phyloP scores from a whole-genome alignment of 1,140 invertebrate genomes.

The Heterodera carotae region DNA sequence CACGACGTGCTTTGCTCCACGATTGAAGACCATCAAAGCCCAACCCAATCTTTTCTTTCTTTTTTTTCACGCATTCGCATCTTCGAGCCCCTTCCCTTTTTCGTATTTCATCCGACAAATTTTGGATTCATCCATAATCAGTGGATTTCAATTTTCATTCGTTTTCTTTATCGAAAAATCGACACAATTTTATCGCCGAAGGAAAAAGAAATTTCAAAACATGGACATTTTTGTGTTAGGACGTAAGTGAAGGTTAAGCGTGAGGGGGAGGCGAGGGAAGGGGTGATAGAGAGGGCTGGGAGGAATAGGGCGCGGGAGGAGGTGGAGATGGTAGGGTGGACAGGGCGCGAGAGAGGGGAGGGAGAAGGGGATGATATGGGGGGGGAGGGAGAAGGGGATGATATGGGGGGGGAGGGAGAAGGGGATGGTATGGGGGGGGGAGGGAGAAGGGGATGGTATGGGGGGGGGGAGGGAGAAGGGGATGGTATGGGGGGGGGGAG shows the following conservation, averaged over 20 bases:
- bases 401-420: too few species aligned
- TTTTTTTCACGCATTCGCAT: not conserved
- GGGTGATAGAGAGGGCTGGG: not conserved
- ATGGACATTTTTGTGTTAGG: conserved; percentile 48
- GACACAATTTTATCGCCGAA: not conserved
- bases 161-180: not conserved
- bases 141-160: not conserved
- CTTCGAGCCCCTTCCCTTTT: not conserved
- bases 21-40: not conserved
- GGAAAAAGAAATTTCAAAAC: not conserved
- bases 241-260: conserved; percentile 27
- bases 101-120: not conserved
- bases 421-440: too few species aligned
- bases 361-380: too few species aligned
- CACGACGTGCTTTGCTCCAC: not conserved
- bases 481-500: too few species aligned
- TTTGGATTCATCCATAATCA: too few species aligned
- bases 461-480: too few species aligned
- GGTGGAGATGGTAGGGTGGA: too few species aligned
- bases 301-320: too few species aligned
- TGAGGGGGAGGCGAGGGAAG: too few species aligned
- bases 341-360: too few species aligned
- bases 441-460: too few species aligned
- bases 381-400: too few species aligned
- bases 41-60: not conserved